Base-by-base conservation (phyloP, 2,797 vertebrate species). In the Rhodeus uyekii region DNA sequence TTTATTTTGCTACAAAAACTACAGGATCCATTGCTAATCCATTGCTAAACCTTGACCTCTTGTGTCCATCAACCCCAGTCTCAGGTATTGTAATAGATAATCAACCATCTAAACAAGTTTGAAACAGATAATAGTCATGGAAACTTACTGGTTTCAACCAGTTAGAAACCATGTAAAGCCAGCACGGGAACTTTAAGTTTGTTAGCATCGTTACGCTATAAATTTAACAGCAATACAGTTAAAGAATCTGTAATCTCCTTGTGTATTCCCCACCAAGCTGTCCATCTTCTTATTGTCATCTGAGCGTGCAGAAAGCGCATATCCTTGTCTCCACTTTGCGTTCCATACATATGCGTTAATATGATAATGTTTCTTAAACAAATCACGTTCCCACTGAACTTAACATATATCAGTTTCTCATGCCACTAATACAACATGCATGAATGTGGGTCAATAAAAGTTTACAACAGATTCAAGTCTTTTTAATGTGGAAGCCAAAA, bases 301-400 rank as follows among this genome's bases (percentile, higher is more conserved):
- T 8, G 34, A 75, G 38, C 55, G 27, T 5, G 39, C 38, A 48
- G 29, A 69, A 80, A 80, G n/a, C 16, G n/a, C 5, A 19, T 65
- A 44, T 24, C 39, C 71, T 67, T 27, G 38, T 68, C 64, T 71
- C 50, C 65, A 75, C 79, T 63, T 48, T 50, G 69, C 81, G 50
- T 85, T 75, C 84, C 76, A 69, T 48, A 69, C 69, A 61, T n/a
- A 34, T 60, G 76, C 3, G 53, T 58, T 80, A 55, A 73, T 63
- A 71, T 55, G 46, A 32, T 76, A 80, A 84, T 82, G 58, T 38
- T 36, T 69, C 53, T 44, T 36, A 38, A 74, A 64, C 80, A 73
- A 53, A 77, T 85, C 38, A 83, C 58, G 32, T 36, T 65, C 44
- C 69, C 79, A 64, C 24, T 74, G 42, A 50, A 74, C 69, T 18